Evolutionary conservation across 2,888 invertebrate species (phyloP), one percentile per base, ranked within the genome.

Genomic region (Netelia melanura): DNA sequence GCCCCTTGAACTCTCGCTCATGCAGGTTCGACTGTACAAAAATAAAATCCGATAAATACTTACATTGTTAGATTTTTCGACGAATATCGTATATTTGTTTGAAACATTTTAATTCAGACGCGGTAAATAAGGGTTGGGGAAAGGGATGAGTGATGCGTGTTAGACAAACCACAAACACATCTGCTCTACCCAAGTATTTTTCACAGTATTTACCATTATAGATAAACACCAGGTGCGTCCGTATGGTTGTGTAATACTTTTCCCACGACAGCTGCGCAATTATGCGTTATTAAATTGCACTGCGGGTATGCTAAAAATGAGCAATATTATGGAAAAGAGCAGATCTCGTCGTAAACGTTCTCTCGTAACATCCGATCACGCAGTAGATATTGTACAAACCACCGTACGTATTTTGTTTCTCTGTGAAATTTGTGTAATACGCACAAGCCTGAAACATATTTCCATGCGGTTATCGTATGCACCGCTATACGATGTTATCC

Each of bases 291-390:
- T 70, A 80, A 80, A 83, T 75, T 75, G 64, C 6, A 25, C 30
- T 71, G 79, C 74, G 83, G 83, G 74, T 74, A 64, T 61, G 65
- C 79, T 21, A 79, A 83, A 83, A 80, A 83, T 75, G 83, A 65
- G 30, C 64, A 75, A 75, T 75, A 62, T 83, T 75, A 71, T 56
- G 64, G 74, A 52, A 62, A 64, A 64, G 70, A 71, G 70, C 14
- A 68, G 58, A 21, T 17, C 21, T 58, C 17, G 8, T 54, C 9
- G 21, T 17, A 21, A 21, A 21, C 21, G 56, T 21, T 25, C 54
- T 70, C 75, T 70, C 79, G 64, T 70, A 79, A 71, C 64, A 72
- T 17, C 80, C 74, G 65, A 80, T 80, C 44, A 56, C 25, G 54
- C 54, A 43, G 10, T 43, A 52, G 30, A 70, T 21, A 44, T 38